A percentile compares a stretch with the other conserved stretches of the same genome.
Evolutionary conservation across 2,113 vertebrate species (phyloP).

Genomic region (Lophura nycthemera): DNA sequence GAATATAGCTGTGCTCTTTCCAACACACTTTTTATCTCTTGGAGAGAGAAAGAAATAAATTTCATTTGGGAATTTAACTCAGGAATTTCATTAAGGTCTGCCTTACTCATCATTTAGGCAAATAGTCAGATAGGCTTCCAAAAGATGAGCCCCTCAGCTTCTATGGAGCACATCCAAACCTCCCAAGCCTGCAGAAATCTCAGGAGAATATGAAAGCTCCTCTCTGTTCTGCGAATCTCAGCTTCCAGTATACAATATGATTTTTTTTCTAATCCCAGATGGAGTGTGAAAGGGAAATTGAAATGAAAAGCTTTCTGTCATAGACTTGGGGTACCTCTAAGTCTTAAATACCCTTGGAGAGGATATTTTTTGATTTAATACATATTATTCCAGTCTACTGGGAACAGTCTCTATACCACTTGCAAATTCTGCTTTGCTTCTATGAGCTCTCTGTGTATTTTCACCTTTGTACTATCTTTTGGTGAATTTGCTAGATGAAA

Average conservation of each 20-base stretch:
- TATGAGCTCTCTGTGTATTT: not conserved
- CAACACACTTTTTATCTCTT: not conserved
- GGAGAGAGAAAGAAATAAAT: not conserved
- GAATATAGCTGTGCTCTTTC: not conserved
- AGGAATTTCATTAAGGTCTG: not conserved
- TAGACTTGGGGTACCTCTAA: not conserved
- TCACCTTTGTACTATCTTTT: not conserved
- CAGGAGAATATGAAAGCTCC: not conserved
- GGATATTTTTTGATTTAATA: not conserved
- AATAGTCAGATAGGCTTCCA: constrained; percentile 9
- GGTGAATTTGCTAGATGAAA: not conserved
- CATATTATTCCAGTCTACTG: not conserved
- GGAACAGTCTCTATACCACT: not conserved
- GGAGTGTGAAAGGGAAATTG: not conserved
- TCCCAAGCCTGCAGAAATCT: not conserved
- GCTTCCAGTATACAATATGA: not conserved
- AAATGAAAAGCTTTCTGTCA: not conserved
- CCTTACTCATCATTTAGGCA: not conserved
- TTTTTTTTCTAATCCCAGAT: not conserved
- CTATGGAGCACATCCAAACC: not conserved
- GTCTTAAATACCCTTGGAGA: not conserved
- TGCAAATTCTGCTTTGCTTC: not conserved
- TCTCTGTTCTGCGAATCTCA: not conserved
- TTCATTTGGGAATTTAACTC: not conserved
- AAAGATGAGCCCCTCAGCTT: not conserved